phyloP scores from a whole-genome alignment of 92 coral and sea anemone species.

The Metridium senile region DNA sequence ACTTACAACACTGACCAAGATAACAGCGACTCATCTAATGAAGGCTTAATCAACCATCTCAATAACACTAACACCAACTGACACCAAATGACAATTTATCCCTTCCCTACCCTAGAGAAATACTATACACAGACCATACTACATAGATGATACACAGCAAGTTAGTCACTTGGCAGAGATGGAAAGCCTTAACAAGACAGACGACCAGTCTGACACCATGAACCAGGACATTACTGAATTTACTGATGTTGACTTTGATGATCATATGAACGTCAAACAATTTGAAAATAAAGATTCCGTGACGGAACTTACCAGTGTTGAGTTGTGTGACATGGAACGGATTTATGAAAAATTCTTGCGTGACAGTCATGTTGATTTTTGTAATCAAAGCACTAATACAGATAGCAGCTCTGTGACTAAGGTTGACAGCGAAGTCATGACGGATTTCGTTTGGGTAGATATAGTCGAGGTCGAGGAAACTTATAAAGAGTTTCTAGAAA shows the following conservation, averaged over 20 bases:
- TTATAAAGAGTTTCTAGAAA: constrained; percentile 32
- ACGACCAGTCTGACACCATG: constrained; percentile 1
- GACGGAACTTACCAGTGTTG: constrained; percentile 25
- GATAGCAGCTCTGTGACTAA: neutral
- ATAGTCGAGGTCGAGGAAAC: constrained; percentile 40
- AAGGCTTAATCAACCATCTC: constrained; percentile 6
- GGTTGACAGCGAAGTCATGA: constrained; percentile 32
- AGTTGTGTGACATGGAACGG: constrained; percentile 35
- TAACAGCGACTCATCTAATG: constrained; percentile 26
- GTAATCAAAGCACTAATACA: neutral
- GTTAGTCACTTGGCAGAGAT: constrained; percentile 19
- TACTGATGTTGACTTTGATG: constrained; percentile 2
- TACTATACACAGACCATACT: constrained; percentile 10
- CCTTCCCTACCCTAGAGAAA: constrained; percentile 41
- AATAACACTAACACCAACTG: constrained; percentile 4
- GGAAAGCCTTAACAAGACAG: constrained; percentile 1
- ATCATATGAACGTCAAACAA: neutral
- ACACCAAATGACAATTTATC: constrained; percentile 25
- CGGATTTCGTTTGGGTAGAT: constrained; percentile 52
- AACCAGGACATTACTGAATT: constrained; percentile 6
- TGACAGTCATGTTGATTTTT: neutral
- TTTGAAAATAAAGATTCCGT: constrained; percentile 22
- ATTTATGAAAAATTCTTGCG: constrained; percentile 24
- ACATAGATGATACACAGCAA: constrained; percentile 20
- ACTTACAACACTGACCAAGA: neutral